Evolutionary conservation across 2,797 vertebrate genomes (phyloP).

Genomic region (Alcedo quadribrachys): DNA sequence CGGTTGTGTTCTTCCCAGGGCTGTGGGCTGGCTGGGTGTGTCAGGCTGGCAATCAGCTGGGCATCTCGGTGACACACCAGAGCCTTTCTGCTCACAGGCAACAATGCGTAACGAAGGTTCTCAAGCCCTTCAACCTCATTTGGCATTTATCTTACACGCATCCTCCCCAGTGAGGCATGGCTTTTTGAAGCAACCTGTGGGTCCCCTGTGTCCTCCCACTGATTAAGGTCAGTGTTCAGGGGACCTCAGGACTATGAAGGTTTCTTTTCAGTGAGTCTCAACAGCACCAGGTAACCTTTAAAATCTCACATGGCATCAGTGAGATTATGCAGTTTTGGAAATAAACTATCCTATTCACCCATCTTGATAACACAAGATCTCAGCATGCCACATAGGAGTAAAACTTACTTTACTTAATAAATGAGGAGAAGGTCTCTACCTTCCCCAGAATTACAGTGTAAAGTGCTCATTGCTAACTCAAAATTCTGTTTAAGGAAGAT

Average conservation of each 20-base stretch:
- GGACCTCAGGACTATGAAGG: not conserved
- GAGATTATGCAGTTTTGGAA: slow-evolving; percentile 1
- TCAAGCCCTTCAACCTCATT: not conserved
- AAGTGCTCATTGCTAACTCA: slow-evolving; percentile 26
- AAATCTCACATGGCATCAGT: not conserved
- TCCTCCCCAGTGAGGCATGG: not conserved
- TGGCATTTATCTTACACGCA: not conserved
- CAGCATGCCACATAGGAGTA: not conserved
- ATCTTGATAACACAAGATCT: slow-evolving; percentile 10
- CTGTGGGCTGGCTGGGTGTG: not conserved
- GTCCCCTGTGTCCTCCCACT: no score
- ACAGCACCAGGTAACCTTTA: not conserved
- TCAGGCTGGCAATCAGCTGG: not conserved
- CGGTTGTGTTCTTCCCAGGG: rapidly evolving
- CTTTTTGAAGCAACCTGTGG: not conserved
- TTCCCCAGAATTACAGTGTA: not conserved
- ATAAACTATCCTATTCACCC: not conserved
- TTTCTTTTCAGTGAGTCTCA: not conserved
- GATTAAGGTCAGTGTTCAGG: not conserved
- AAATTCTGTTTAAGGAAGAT: slow-evolving; percentile 61
- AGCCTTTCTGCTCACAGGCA: not conserved
- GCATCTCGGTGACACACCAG: not conserved
- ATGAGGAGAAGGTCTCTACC: not conserved
- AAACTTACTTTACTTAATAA: slow-evolving; percentile 10
- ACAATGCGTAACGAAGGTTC: rapidly evolving